Base-by-base conservation (phyloP, 2,888 invertebrate species). In the Melieria omissa region DNA sequence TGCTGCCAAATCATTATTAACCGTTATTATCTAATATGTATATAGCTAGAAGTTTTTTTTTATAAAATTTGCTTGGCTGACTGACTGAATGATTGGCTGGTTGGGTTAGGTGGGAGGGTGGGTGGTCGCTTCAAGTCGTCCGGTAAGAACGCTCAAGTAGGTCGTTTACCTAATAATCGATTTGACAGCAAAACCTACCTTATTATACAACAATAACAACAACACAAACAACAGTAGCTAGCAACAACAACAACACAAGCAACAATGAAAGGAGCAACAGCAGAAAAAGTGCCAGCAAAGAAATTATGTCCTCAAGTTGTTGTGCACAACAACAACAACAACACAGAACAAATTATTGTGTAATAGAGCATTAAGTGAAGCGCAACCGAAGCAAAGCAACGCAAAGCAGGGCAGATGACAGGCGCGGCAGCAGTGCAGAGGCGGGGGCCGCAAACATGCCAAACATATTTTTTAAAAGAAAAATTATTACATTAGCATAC, bases 131-230 rank as follows among this genome's bases (percentile, higher is more conserved):
- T 29, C 29, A 29, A 29, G 29, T 29, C 3, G 29, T 3, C 1
- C 29, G 29, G 29, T 29, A 29, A 29, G 29, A 71, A 67, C 60
- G 55, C 65, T 49, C 69, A 72, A 76, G 72, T 76, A 74, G 75
- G 71, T 76, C 74, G 75, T 75, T 76, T 75, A 75, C 71, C 71
- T 63, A 74, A 75, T 76, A 75, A 74, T 70, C 73, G 70, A 74
- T 70, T 65, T 75, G 73, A 70, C 71, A 73, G 55, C 73, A 65
- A 67, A 65, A 66, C 54, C 62, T 70, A 44, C 57, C 63, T 29
- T 74, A 60, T 70, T 68, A 69, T 44, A 29, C 60, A 41, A 29
- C 29, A 60, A 60, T 41, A 42, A 52, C 52, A 5, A 29, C 60
- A 41, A 29, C 29, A 60, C 41, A 10, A 42, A 52, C 52, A 5